A percentile compares a stretch with the other conserved stretches of the same genome.
Evolutionary conservation across 2,797 vertebrate genomes (phyloP).

Genomic region (Cygnus olor): DNA sequence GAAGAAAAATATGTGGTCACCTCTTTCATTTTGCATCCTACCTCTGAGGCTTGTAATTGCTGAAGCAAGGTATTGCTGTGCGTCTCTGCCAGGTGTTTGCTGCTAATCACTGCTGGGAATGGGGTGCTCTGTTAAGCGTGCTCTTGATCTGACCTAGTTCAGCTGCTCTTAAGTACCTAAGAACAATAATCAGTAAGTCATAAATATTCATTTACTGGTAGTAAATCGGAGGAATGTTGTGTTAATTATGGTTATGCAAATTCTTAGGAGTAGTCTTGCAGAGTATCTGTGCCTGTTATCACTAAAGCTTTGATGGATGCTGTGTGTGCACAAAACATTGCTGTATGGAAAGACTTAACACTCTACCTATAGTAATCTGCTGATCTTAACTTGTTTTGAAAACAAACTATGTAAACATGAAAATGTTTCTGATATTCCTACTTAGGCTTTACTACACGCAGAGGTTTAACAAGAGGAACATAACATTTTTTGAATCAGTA

Average conservation of each 20-base stretch:
- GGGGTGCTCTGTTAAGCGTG: background rate
- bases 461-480: background rate
- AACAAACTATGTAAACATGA: background rate
- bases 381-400: conserved; percentile 17
- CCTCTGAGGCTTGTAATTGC: background rate
- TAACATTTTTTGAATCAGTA: background rate
- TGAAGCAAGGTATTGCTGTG: rapidly evolving
- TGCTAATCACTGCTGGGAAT: background rate
- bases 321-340: background rate
- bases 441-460: background rate
- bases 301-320: conserved; percentile 22
- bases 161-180: background rate
- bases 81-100: background rate
- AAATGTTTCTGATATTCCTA: conserved; percentile 42
- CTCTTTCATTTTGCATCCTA: background rate
- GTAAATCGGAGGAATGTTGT: background rate
- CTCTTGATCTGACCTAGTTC: background rate
- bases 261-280: background rate
- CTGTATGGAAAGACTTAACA: background rate
- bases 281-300: background rate
- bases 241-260: background rate
- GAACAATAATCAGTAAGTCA: background rate
- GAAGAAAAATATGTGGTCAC: background rate
- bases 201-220: background rate
- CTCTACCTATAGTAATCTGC: background rate